phyloP scores from a whole-genome alignment of 2,797 vertebrate species.

The Anabacerthia variegaticeps region DNA sequence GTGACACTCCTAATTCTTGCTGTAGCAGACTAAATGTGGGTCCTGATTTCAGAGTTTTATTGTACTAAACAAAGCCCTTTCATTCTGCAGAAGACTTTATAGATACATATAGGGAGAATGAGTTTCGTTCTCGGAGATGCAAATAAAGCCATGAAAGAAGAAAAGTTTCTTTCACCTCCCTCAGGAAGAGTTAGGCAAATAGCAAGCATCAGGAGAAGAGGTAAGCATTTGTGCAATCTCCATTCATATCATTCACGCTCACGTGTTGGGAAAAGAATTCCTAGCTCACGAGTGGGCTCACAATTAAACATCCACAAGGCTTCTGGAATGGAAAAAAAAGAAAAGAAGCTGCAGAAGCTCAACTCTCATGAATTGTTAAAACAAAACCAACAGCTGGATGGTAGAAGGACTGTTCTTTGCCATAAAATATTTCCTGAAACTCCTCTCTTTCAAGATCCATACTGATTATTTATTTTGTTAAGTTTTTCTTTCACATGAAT shows the following conservation, averaged over 20 bases:
- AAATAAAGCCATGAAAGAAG: background rate
- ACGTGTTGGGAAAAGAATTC: background rate
- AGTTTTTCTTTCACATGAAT: conserved; percentile 8
- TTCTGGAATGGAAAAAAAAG: background rate
- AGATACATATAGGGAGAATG: background rate
- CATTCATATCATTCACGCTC: background rate
- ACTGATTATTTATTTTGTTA: background rate
- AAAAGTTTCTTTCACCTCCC: background rate
- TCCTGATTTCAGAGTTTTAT: background rate
- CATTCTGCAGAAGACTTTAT: background rate
- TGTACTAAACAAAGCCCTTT: background rate
- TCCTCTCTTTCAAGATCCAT: background rate
- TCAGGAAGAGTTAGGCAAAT: background rate
- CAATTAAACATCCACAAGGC: conserved; percentile 46
- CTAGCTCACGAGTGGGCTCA: background rate
- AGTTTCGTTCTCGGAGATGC: background rate
- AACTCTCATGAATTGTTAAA: conserved; percentile 1
- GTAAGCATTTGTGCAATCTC: background rate
- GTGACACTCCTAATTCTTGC: background rate
- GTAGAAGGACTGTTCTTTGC: background rate
- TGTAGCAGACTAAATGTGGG: background rate
- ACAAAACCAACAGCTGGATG: conserved; percentile 42
- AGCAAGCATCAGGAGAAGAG: background rate
- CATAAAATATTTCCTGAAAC: conserved; percentile 7
- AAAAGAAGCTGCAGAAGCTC: conserved; percentile 33